Evolutionary conservation across 2,888 invertebrate genomes (phyloP), one percentile per base, ranked within the genome.

Genomic region (Diabrotica balteata): DNA sequence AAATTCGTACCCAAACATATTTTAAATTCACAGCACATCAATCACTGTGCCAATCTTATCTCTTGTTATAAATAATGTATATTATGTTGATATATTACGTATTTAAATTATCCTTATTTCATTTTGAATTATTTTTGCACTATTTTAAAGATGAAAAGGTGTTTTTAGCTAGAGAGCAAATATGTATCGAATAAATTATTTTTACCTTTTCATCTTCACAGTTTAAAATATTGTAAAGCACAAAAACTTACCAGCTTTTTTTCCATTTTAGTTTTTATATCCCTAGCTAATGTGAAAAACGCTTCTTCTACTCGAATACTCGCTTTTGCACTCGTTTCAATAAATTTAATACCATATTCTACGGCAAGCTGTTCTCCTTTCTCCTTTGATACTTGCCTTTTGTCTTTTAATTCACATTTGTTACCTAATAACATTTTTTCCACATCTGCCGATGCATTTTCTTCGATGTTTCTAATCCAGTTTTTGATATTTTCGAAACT

Each of bases 401-500:
- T 95, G 81, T 96, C 95, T 83, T 94, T 93, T 85, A 98, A 90
- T 87, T 99, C 99, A 88, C 98, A 98, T 88, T 99, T 99, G 86
- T 99, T 99, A 73, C 97, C 98, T 47, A 73, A 61, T 75, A 99
- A 90, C 98, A 99, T 99, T 86, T 97, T 97, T 84, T 98, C 98
- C 45, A 99, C 99, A 86, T 99, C 98, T 17, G 96, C 94, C 59
- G 97, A 96, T 11, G 98, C 98, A 88, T 98, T 97, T 86, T 98
- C 98, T 84, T 98, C 98, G 81, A 98, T 98, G 86, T 98, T 98
- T 80, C 98, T 88, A 76, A 99, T 96, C 98, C 98, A 99, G 84
- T 98, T 98, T 83, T 97, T 96, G 67, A 99, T 98, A 83, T 98
- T 98, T 85, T 98, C 96, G 86, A 99, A 98, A 78, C 97, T 97